Evolutionary conservation across 2,113 vertebrate genomes (phyloP), one percentile per base, ranked within the genome.

Genomic region (Rallus limicola): DNA sequence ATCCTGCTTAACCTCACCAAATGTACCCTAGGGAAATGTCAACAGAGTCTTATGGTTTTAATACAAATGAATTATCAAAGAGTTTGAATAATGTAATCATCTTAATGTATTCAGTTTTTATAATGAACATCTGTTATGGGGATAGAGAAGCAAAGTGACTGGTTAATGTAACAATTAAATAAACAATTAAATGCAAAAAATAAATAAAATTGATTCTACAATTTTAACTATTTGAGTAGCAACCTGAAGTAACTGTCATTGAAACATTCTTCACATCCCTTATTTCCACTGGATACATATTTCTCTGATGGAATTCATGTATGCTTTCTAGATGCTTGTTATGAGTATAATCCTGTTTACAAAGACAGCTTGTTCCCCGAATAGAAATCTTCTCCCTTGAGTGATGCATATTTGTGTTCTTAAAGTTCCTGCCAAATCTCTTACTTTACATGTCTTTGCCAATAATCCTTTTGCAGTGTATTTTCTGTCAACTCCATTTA

Each of bases 1-100:
- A 97, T 97, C 95, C 96, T 96, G 92, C 95, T 97, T 97, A 97
- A 97, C 97, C 96, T 97, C 97, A 96, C 86, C 92, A 92, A 97
- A 79, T 75, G 83, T 93, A 94, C 92, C 97, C 96, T 89, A 94
- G 90, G 93, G 94, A 97, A 98, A 98, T 97, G 94, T 97, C 96
- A 96, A 97, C 92, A 96, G 93, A 96, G 88, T 96, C 93, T 96
- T 97, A 93, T 83, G 93, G 92, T 85, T 96, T 96, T 96, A 96
- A 97, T 95, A 97, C 88, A 97, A 97, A 95, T 96, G 96, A 96
- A 97, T 95, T 97, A 96, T 96, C 94, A 93, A 97, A 97, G 95
- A 94, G 69, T 93, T 97, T 96, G 95, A 96, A 93, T 94, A 97
- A 95, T 92, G 82, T 94, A 97, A 96, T 97, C 88, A 90, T 96